Conservation (phyloP, 2,113 vertebrate species). For the Phylloscopus whistleri region DNA sequence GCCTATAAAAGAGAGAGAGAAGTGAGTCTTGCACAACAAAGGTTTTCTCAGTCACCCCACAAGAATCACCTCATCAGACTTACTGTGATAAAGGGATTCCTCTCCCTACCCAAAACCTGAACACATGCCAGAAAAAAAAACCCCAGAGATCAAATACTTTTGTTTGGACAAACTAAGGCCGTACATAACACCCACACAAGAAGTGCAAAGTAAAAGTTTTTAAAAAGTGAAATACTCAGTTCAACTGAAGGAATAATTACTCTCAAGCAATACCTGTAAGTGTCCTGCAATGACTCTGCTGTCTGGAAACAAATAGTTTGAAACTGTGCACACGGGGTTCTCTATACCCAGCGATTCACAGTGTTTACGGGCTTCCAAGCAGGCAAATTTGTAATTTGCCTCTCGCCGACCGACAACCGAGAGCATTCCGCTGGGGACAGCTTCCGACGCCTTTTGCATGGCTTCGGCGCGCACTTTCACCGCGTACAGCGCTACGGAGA, state of each 20-base stretch:
- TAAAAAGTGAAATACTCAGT: background rate
- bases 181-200: rapidly evolving
- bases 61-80: background rate
- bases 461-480: constrained; percentile 92
- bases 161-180: background rate
- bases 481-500: constrained; percentile 80
- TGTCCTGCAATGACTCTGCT: constrained; percentile 93
- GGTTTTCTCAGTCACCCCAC: background rate
- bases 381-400: constrained; percentile 81
- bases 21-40: background rate
- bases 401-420: constrained; percentile 81
- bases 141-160: background rate
- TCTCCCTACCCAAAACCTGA: background rate
- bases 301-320: constrained; percentile 92
- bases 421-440: constrained; percentile 87
- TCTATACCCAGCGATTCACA: constrained; percentile 81
- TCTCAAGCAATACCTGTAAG: constrained; percentile 73
- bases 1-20: constrained; percentile 74
- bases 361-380: constrained; percentile 84
- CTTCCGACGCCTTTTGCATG: constrained; percentile 89
- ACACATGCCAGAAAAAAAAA: background rate
- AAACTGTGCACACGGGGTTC: constrained; percentile 84
- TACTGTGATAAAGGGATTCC: background rate
- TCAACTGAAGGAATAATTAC: background rate
- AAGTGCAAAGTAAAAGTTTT: background rate